Conservation (phyloP, 2,113 vertebrate species). For the Cynopterus brachyotis region DNA sequence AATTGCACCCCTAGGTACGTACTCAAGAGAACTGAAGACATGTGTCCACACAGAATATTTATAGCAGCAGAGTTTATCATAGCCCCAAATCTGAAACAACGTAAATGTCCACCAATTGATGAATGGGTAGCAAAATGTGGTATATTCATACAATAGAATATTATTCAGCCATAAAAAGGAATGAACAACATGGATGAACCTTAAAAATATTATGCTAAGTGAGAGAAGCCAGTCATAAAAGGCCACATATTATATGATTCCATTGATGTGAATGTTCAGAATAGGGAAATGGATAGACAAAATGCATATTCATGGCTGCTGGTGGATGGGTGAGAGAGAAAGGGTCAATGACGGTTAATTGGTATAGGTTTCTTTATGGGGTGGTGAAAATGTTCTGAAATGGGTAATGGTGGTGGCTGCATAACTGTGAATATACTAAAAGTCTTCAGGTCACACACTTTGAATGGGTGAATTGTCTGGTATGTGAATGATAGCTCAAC, state of each 20-base stretch:
- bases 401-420: neutral
- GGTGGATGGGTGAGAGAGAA: accelerated
- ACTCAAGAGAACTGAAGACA: neutral
- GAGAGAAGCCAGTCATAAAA: neutral
- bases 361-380: neutral
- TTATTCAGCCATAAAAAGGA: neutral
- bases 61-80: neutral
- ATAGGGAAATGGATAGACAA: neutral
- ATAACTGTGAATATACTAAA: neutral
- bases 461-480: neutral
- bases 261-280: neutral
- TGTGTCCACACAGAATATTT: neutral
- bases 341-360: neutral
- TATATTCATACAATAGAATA: neutral
- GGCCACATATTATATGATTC: neutral
- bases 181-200: neutral
- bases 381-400: neutral
- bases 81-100: neutral
- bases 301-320: neutral
- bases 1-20: neutral
- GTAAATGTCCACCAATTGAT: neutral
- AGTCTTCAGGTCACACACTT: no score
- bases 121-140: neutral
- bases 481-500: neutral
- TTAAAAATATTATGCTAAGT: neutral